A percentile compares a stretch with the other conserved stretches of the same genome.
These are phyloP conservation scores for Emydura subglobosa DNA, from an alignment of 2,113 vertebrate species.

Conservation along the genomic window DNA sequence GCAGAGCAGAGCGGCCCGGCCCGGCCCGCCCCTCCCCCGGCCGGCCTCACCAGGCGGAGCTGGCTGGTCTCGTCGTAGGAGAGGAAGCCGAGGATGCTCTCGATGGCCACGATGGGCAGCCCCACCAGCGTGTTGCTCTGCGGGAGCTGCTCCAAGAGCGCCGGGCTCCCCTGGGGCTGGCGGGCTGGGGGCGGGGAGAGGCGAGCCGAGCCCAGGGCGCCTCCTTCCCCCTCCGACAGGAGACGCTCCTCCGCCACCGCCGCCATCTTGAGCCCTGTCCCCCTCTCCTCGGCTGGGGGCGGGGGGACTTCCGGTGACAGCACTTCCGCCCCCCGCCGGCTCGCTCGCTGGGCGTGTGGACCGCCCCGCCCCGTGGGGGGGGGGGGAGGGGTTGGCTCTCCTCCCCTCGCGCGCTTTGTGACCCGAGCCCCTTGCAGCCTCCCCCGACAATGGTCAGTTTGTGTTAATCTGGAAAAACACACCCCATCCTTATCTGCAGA, in stretches of 20 bases:
- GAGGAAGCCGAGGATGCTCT: slow-evolving; percentile 92
- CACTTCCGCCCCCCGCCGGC: slow-evolving; percentile 60
- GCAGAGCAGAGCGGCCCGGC: neutral
- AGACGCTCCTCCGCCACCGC: slow-evolving; percentile 77
- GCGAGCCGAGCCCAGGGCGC: slow-evolving; percentile 70
- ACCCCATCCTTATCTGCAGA: too few species aligned
- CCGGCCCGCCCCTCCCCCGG: neutral
- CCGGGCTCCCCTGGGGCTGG: slow-evolving; percentile 77
- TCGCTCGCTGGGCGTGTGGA: neutral
- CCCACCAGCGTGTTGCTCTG: slow-evolving; percentile 94
- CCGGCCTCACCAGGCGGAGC: slow-evolving; percentile 89
- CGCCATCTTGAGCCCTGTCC: slow-evolving; percentile 79
- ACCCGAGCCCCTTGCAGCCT: too few species aligned
- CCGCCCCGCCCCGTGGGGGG: too few species aligned
- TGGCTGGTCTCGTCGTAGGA: slow-evolving; percentile 97
- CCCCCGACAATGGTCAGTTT: too few species aligned
- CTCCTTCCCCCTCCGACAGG: slow-evolving; percentile 77
- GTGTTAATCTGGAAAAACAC: too few species aligned
- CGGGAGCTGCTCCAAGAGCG: slow-evolving; percentile 86
- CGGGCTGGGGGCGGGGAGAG: slow-evolving; percentile 68
- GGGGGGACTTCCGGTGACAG: slow-evolving; percentile 57
- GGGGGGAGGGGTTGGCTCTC: neutral
- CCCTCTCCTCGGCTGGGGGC: slow-evolving; percentile 65
- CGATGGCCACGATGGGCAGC: slow-evolving; percentile 95
- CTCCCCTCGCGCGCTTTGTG: too few species aligned